Base-by-base conservation (phyloP, 2,888 invertebrate genomes). In the Achlya flavicornis region DNA sequence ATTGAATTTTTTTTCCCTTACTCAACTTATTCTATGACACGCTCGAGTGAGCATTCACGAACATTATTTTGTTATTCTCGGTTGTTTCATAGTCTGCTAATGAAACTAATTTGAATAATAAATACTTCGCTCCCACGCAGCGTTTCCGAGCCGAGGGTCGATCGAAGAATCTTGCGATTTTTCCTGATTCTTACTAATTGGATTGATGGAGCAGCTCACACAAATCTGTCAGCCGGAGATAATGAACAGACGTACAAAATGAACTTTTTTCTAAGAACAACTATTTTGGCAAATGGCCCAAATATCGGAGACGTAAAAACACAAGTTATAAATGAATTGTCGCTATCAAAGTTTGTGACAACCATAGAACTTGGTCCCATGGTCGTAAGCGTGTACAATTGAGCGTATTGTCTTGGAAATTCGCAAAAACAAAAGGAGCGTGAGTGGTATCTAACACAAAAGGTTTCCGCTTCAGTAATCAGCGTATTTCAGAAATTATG, bases 131-230 rank as follows among this genome's bases (percentile, higher is more conserved):
- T 63, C 58, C 58, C 70, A 61, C 70, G 64, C 61, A 70, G 70
- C 63, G 66, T 57, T 60, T 73, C 71, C 70, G 67, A 64, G 53
- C 61, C 66, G 59, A 38, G 8, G 33, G 59, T 60, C 60, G 8
- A 48, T 48, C 53, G 10, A 53, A 53, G 60, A 60, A 60, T 80
- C 76, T 73, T 75, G 72, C 79, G 74, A 83, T 87, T 86, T 88
- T 85, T 87, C 82, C 83, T 83, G 79, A 86, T 85, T 81, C 78
- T 69, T 72, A 73, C 76, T 92, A 90, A 91, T 91, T 90, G 87
- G 88, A 87, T 88, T 89, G 90, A 91, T 90, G 84, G 86, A 87
- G 81, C 80, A 79, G 77, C 81, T 80, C 83, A 83, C 83, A 77
- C 85, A 85, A 86, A 87, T 86, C 86, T 89, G 88, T 87, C 90